Percentiles rank a stretch among this genome's conserved stretches.
phyloP scores from a whole-genome alignment of 2,113 vertebrate species.

The Hemiscyllium ocellatum region DNA sequence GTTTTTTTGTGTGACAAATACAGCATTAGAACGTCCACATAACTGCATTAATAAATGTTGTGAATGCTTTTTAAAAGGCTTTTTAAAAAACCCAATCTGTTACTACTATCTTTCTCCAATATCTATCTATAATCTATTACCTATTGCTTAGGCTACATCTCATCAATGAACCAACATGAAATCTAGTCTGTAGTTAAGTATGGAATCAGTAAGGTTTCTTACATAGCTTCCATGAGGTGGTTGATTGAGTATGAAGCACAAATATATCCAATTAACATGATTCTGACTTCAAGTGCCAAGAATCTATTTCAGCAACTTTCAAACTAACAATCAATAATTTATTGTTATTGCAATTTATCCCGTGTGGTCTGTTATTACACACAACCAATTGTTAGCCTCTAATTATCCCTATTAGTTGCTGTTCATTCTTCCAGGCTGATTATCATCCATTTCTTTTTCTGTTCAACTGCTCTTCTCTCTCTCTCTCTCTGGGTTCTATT shows the following conservation, averaged over 20 bases:
- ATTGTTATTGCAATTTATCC: too few relatives aligned
- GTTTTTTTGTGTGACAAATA: not conserved
- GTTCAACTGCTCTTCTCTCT: too few relatives aligned
- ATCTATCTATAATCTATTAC: too few relatives aligned
- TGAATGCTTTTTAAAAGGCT: not conserved
- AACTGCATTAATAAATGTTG: not conserved
- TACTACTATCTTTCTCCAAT: too few relatives aligned
- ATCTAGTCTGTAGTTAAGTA: not conserved
- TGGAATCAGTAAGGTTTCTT: not conserved
- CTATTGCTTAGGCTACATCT: not conserved
- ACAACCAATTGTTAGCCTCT: too few relatives aligned
- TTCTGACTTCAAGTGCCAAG: not conserved
- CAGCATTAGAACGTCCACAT: not conserved
- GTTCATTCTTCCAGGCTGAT: too few relatives aligned
- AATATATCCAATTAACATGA: constrained; percentile 31
- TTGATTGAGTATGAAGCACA: not conserved
- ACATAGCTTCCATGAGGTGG: not conserved
- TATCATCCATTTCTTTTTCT: too few relatives aligned
- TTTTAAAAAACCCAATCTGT: too few relatives aligned
- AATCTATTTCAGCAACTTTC: not conserved
- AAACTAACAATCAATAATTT: not conserved
- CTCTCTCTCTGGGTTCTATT: too few relatives aligned
- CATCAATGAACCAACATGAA: not conserved
- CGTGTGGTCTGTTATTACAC: too few relatives aligned
- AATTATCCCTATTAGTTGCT: too few relatives aligned